Evolutionary conservation across 2,888 invertebrate species (phyloP).

Genomic region (Philopedon plagiatum): DNA sequence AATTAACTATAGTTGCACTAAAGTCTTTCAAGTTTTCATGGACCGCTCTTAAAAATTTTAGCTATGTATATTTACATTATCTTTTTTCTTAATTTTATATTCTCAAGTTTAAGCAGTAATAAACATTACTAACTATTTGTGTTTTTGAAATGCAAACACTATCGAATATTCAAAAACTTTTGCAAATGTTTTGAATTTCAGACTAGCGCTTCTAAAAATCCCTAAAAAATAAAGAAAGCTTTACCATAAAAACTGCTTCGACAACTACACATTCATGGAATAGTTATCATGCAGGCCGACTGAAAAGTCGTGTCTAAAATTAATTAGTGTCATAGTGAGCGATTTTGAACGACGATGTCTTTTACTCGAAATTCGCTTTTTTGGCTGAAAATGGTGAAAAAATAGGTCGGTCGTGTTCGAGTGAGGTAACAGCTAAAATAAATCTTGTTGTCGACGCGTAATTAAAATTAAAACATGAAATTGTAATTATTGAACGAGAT

Average conservation of each 20-base stretch:
- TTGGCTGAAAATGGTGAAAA: constrained; percentile 38
- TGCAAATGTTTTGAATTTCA: too few species aligned
- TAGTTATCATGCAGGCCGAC: constrained; percentile 22
- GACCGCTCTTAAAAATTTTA: too few species aligned
- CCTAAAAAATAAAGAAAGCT: too few species aligned
- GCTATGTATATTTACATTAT: too few species aligned
- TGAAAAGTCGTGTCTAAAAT: constrained; percentile 36
- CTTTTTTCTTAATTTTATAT: too few species aligned
- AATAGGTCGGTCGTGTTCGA: constrained; percentile 49
- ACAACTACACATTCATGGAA: constrained; percentile 27
- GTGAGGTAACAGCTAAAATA: constrained; percentile 44
- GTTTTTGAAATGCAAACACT: too few species aligned
- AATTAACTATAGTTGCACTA: too few species aligned
- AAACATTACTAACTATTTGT: too few species aligned
- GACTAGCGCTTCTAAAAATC: too few species aligned
- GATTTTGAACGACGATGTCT: constrained; percentile 42
- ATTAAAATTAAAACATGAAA: constrained; percentile 42
- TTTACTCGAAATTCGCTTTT: constrained; percentile 45
- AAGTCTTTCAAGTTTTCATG: too few species aligned
- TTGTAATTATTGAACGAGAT: constrained; percentile 21
- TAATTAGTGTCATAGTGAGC: constrained; percentile 35
- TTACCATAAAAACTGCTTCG: background rate
- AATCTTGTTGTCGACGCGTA: constrained; percentile 39
- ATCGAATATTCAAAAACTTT: too few species aligned
- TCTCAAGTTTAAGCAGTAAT: too few species aligned